Evolutionary conservation across 2,113 vertebrate species (phyloP), one percentile per base, ranked within the genome.

Genomic region (Rousettus leschenaultii): DNA sequence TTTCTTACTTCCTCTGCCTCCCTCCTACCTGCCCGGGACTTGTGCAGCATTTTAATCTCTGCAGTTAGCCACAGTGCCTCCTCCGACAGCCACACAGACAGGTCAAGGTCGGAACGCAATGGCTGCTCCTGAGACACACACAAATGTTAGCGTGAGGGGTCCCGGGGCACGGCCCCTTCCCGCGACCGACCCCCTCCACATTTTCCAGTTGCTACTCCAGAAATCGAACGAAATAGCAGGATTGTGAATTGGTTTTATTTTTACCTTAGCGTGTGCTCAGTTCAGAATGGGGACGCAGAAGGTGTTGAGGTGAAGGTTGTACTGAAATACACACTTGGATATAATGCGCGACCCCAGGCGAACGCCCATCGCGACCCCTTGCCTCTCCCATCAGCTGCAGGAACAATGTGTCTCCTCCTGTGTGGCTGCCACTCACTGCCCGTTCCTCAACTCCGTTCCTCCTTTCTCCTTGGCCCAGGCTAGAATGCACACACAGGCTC

Each of bases 1-100:
- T 91, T 84, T 89, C 95, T 83, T n/a, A 65, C 75, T 63, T 68
- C 38, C 24, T 28, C 51, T 95, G 38, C 91, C 53, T 43, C 74
- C 61, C 79, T 63, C 43, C 78, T 79, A 71, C 94, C 61, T 89
- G 82, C 88, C 88, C 35, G 2, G 61, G 65, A 51, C n/a, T 91
- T 77, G 70, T 0, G 22, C 48, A n/a, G 63, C 2, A 2, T 53
- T 28, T 82, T 63, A 61, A 91, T 24, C 63, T 94, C 78, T 61
- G 40, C 5, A 83, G 55, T 43, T 24, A 92, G 79, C 83, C 88
- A 73, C 2, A 5, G 15, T 45, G 24, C 35, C 71, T 71, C 86
- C 91, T 65, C 65, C 89, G 92, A 66, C 59, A 16, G 51, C 6
- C 83, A 70, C 53, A 38, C 68, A 77, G 80, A 59, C 90, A 70